phyloP scores from a whole-genome alignment of 2,888 invertebrate genomes.

The Perizoma affinitatum region DNA sequence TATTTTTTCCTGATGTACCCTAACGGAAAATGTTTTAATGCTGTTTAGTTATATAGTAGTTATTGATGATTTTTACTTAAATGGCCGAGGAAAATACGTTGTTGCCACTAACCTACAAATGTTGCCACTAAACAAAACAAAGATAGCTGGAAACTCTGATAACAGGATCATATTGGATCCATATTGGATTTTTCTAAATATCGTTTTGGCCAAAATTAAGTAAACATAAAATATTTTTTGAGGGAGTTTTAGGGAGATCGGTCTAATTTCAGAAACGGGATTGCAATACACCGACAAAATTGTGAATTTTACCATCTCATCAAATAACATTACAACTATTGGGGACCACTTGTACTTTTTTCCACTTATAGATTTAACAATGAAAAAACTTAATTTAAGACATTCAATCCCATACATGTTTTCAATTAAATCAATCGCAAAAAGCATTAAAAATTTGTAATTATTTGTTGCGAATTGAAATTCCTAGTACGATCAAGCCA shows the following conservation, averaged over 20 bases:
- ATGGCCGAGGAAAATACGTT: too few relatives aligned
- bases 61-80: too few relatives aligned
- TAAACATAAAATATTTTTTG: not conserved
- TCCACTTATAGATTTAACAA: slow-evolving; percentile 74
- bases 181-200: too few relatives aligned
- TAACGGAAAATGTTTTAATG: slow-evolving; percentile 6
- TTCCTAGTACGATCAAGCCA: too few relatives aligned
- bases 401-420: slow-evolving; percentile 60
- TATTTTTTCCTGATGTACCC: slow-evolving; percentile 58
- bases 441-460: slow-evolving; percentile 44
- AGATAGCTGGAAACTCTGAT: not conserved
- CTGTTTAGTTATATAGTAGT: not conserved
- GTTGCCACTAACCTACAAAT: not conserved
- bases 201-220: not conserved
- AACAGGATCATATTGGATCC: too few relatives aligned
- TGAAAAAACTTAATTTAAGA: slow-evolving; percentile 71
- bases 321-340: slow-evolving; percentile 75
- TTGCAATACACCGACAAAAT: slow-evolving; percentile 75
- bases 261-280: slow-evolving; percentile 61
- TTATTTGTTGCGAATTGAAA: slow-evolving; percentile 53
- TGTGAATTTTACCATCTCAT: slow-evolving; percentile 70
- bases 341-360: slow-evolving; percentile 64
- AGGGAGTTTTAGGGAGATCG: slow-evolving; percentile 56
- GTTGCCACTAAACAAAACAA: not conserved
- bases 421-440: slow-evolving; percentile 52